Conservation (phyloP, 2,113 vertebrate species). For the Cebidichthys violaceus region DNA sequence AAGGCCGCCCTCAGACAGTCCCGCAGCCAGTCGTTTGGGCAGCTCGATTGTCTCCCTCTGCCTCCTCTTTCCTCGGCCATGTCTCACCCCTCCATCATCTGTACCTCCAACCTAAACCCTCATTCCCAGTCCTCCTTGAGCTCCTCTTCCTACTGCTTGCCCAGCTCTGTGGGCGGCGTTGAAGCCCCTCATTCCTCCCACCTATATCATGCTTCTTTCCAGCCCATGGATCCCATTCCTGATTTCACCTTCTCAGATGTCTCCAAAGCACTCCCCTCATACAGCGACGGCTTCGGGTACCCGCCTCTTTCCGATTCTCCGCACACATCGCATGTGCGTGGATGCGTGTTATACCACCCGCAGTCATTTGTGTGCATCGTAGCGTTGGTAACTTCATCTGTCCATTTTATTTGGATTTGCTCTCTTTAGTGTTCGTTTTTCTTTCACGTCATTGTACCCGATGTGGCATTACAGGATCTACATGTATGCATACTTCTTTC, state of each 20-base stretch:
- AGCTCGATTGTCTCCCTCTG: constrained; percentile 86
- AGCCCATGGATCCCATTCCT: constrained; percentile 93
- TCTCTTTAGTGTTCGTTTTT: neutral
- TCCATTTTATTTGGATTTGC: neutral
- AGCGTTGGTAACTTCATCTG: neutral
- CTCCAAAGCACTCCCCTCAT: constrained; percentile 83
- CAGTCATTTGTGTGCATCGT: neutral
- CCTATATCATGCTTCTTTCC: constrained; percentile 90
- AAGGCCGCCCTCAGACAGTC: constrained; percentile 86
- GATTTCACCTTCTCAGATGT: constrained; percentile 89
- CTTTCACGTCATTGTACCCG: neutral
- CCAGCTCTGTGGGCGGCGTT: constrained; percentile 64
- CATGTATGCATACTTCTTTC: neutral
- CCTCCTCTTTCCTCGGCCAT: constrained; percentile 81
- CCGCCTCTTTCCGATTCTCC: constrained; percentile 66
- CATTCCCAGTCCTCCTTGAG: constrained; percentile 77
- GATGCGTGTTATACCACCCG: constrained; percentile 9
- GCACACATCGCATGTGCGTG: constrained; percentile 73
- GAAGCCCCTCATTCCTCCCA: constrained; percentile 81
- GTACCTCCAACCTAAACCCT: constrained; percentile 73
- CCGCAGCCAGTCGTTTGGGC: constrained; percentile 90
- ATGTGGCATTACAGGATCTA: neutral
- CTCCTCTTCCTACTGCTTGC: constrained; percentile 74
- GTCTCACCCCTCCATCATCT: constrained; percentile 82
- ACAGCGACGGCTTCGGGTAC: constrained; percentile 91